A percentile compares a stretch with the other conserved stretches of the same genome.
Evolutionary conservation across 1,140 invertebrate species (phyloP).

Genomic region (Drosophila tani): DNA sequence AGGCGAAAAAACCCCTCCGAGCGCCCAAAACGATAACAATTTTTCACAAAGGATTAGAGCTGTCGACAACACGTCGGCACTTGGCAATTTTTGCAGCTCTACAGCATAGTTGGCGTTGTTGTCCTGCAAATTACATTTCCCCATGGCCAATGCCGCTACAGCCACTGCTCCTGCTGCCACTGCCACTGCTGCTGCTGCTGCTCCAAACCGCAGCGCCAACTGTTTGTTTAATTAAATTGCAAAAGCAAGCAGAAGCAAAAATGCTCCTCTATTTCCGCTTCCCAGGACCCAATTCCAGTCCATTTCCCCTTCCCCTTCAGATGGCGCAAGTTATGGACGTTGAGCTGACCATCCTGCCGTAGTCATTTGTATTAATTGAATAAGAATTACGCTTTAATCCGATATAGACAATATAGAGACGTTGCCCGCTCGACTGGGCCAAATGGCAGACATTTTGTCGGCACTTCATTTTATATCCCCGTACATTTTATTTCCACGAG

Average conservation of each 20-base stretch:
- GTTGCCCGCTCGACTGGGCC: conserved; percentile 11
- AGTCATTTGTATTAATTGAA: conserved; percentile 78
- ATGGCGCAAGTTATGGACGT: conserved; percentile 53
- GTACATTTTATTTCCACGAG: conserved; percentile 54
- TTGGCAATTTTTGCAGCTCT: conserved; percentile 56
- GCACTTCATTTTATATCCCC: conserved; percentile 65
- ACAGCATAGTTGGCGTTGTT: conserved; percentile 40
- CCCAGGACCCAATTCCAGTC: conserved; percentile 3
- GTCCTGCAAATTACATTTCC: conserved; percentile 74
- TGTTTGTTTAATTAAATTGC: conserved; percentile 83
- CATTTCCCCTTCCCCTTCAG: background rate
- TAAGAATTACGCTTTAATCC: conserved; percentile 66
- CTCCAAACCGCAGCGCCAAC: conserved; percentile 63
- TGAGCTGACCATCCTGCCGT: conserved; percentile 29
- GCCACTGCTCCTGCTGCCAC: conserved; percentile 15
- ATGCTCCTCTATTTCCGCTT: conserved; percentile 3
- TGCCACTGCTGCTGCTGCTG: conserved; percentile 24
- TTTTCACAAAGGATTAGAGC: conserved; percentile 80
- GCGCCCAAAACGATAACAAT: conserved; percentile 75
- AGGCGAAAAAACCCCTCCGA: conserved; percentile 30
- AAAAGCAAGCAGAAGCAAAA: conserved; percentile 42
- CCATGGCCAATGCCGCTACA: conserved; percentile 52
- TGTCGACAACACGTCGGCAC: conserved; percentile 78
- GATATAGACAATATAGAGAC: conserved; percentile 60
- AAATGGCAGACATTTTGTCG: conserved; percentile 67